Conservation (phyloP, 1,140 invertebrate species). For the Zaprionus camerounensis region DNA sequence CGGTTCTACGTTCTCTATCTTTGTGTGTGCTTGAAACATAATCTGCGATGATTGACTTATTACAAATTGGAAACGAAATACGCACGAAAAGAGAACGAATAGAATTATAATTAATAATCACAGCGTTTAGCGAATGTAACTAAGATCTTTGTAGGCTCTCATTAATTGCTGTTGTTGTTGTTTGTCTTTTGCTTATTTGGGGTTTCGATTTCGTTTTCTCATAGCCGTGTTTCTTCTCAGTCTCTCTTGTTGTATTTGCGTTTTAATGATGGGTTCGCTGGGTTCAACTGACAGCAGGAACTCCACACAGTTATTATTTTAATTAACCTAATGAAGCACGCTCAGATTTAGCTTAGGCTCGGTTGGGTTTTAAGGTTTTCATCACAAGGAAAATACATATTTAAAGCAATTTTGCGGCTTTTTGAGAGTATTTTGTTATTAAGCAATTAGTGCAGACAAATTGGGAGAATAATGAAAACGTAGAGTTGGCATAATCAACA, state of each 20-base stretch:
- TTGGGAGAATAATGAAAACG: neutral
- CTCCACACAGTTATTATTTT: constrained; percentile 66
- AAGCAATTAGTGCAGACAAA: constrained; percentile 29
- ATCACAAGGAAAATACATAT: constrained; percentile 16
- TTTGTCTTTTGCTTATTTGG: constrained; percentile 30
- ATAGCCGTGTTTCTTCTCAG: constrained; percentile 21
- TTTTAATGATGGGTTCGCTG: constrained; percentile 62
- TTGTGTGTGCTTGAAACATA: constrained; percentile 21
- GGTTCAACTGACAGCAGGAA: constrained; percentile 64
- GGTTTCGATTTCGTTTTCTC: constrained; percentile 53
- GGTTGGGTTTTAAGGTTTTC: constrained; percentile 6
- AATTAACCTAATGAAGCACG: constrained; percentile 74
- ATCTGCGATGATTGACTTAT: constrained; percentile 70
- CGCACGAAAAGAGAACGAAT: constrained; percentile 29
- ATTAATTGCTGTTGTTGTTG: constrained; percentile 30
- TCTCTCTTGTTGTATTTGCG: constrained; percentile 21
- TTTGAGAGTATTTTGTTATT: constrained; percentile 7
- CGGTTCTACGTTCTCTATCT: constrained; percentile 11
- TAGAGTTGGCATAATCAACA: neutral
- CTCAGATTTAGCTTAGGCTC: constrained; percentile 9
- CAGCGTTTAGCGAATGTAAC: constrained; percentile 62
- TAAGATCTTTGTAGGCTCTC: constrained; percentile 52
- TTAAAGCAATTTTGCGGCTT: constrained; percentile 14
- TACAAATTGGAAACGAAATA: constrained; percentile 48
- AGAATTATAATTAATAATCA: constrained; percentile 65